Conservation (phyloP, 2,888 invertebrate species). For the Drosophila subquinaria region DNA sequence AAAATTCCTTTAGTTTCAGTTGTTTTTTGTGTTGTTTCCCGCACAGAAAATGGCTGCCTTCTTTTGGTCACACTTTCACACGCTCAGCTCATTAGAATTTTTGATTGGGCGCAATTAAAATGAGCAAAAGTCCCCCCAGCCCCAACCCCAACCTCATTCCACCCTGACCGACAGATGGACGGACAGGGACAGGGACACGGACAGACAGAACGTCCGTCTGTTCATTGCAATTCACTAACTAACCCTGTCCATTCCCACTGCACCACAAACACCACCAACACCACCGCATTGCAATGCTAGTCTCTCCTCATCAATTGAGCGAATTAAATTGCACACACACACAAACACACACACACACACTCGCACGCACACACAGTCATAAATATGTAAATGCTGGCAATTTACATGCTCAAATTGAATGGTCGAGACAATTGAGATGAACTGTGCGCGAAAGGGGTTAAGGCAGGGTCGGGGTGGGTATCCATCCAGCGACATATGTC, state of each 20-base stretch:
- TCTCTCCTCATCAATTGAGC: conserved; percentile 81
- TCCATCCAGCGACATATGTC: conserved; percentile 18
- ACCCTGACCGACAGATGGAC: conserved; percentile 3
- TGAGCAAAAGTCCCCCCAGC: conserved; percentile 5
- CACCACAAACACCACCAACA: conserved; percentile 18
- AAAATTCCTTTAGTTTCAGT: conserved; percentile 15
- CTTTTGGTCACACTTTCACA: conserved; percentile 72
- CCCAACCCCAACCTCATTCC: neutral
- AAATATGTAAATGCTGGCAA: conserved; percentile 57
- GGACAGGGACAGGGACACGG: too few relatives aligned
- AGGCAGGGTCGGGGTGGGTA: too few relatives aligned
- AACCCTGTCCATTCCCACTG: conserved; percentile 30
- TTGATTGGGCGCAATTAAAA: conserved; percentile 74
- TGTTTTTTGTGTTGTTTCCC: neutral
- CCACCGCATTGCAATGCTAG: conserved; percentile 63
- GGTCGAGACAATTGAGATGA: conserved; percentile 67
- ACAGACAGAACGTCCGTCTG: neutral
- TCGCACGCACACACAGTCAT: conserved; percentile 28
- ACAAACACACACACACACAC: conserved; percentile 12
- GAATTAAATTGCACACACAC: conserved; percentile 70
- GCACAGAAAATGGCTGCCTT: conserved; percentile 19
- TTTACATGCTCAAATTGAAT: conserved; percentile 66
- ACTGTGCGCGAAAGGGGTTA: conserved; percentile 2
- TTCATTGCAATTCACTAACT: conserved; percentile 31
- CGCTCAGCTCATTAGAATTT: conserved; percentile 71